Evolutionary conservation across 2,888 invertebrate genomes (phyloP), one percentile per base, ranked within the genome.

Genomic region (Pheosia tremula): DNA sequence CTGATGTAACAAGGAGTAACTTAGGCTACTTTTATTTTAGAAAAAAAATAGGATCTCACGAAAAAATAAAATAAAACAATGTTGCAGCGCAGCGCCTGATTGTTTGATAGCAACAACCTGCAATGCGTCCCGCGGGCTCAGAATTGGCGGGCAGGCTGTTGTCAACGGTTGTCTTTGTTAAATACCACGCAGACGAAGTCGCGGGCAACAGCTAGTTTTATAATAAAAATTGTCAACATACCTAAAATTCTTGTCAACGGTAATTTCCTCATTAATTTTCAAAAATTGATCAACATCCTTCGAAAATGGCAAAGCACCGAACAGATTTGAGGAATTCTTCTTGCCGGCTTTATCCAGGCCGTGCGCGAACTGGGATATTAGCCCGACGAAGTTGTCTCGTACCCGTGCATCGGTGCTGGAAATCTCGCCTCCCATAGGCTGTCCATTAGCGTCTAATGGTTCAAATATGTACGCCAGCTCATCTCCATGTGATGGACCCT

Each of bases 381-480:
- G 93, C 11, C 94, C 92, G 0, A 96, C 96, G 66, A 96, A 96
- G 68, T 94, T 90, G 6, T 95, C 92, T n/a, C 96, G 94, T 5
- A 96, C 96, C 71, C 94, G 88, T 8, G 94, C 86, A 75, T 97
- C 97, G 6, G 95, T 94, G 13, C 90, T 83, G 5, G 89, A 93
- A 37, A 85, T 86, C 2, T 75, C 71, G 0, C 85, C 88, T 3
- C 83, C 86, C 37, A 95, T 65, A 0, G 95, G 89, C 24, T 93
- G 94, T 0, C 96, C 96, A 56, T 95, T 93, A 0, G 95, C 82
- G 66, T 96, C 95, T 53, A 95, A 88, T 0, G 95, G 94, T 78
- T 96, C 96, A 77, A 97, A 97, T 75, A 97, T 88, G 76, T 96
- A 97, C 0, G 95, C 95, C 39, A 97, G 83, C 75, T 97, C 97